These are phyloP conservation scores for Neelides sp. DNA, from an alignment of 1,140 invertebrate genomes.

Conservation along the genomic window DNA sequence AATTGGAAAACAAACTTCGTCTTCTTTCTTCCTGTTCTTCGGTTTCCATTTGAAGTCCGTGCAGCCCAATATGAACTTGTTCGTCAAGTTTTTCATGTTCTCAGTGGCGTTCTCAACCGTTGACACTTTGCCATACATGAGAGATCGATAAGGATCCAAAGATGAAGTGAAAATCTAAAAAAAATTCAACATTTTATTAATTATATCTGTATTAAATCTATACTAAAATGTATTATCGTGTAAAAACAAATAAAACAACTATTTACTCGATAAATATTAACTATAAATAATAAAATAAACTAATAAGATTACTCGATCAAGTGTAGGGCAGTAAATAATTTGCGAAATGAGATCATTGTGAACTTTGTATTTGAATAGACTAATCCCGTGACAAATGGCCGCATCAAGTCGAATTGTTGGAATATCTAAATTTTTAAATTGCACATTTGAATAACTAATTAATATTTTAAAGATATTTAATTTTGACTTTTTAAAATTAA, in stretches of 20 bases:
- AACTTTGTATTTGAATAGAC: constrained; percentile 18
- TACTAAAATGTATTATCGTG: background rate
- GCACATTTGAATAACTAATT: no score
- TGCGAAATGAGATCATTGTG: constrained; percentile 16
- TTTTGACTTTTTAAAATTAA: no score
- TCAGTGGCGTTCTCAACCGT: constrained; percentile 6
- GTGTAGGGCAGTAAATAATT: background rate
- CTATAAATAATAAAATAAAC: background rate
- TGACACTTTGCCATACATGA: constrained; percentile 6
- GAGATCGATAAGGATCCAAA: background rate
- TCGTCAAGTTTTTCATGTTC: constrained; percentile 8
- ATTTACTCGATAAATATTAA: background rate
- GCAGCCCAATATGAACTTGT: constrained; percentile 1
- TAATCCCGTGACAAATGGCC: constrained; percentile 1
- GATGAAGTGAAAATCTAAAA: constrained; percentile 1
- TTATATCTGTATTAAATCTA: background rate
- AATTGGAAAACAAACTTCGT: constrained; percentile 10
- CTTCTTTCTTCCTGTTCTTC: background rate
- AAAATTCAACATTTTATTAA: background rate
- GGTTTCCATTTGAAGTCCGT: background rate
- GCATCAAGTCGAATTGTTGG: constrained; percentile 12
- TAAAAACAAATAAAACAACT: background rate
- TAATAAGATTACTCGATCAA: constrained; percentile 8
- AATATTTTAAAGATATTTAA: no score
- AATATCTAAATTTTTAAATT: constrained; percentile 7